These are phyloP conservation scores for Diceros bicornis DNA, from an alignment of 2,797 vertebrate genomes.

Conservation along the genomic window DNA sequence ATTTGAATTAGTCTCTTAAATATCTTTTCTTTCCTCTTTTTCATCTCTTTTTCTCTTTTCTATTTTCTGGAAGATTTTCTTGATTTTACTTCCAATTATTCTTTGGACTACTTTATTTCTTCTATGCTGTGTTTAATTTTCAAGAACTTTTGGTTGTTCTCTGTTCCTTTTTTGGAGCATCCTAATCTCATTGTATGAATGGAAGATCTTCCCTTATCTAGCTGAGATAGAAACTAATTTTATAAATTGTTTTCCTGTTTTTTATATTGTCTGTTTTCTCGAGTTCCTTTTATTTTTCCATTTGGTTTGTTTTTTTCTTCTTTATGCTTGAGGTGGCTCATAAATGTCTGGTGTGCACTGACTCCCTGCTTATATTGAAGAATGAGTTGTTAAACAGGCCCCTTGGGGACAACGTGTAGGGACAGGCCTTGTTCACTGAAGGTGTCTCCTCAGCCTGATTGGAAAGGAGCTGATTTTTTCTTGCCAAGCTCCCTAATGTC, in stretches of 20 bases:
- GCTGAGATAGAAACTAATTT: neutral
- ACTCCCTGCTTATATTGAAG: neutral
- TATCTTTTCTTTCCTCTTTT: neutral
- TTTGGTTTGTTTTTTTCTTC: neutral
- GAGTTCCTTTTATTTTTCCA: neutral
- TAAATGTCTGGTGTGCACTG: neutral
- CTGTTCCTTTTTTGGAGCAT: neutral
- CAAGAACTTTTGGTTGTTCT: neutral
- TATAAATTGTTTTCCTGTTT: neutral
- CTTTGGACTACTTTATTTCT: neutral
- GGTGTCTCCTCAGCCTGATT: neutral
- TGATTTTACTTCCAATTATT: neutral
- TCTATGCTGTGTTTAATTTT: neutral
- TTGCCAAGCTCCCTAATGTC: neutral
- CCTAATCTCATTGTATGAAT: neutral
- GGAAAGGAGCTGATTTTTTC: neutral
- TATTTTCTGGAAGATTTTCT: neutral
- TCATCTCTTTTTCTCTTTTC: neutral
- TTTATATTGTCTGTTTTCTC: neutral
- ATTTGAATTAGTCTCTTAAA: neutral
- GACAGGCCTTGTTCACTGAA: neutral
- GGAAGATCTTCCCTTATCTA: neutral
- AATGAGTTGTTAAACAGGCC: neutral
- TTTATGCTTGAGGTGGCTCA: neutral
- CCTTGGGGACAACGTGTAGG: neutral